Base-by-base conservation (phyloP, 2,888 invertebrate genomes). In the Epistrophe eligans region DNA sequence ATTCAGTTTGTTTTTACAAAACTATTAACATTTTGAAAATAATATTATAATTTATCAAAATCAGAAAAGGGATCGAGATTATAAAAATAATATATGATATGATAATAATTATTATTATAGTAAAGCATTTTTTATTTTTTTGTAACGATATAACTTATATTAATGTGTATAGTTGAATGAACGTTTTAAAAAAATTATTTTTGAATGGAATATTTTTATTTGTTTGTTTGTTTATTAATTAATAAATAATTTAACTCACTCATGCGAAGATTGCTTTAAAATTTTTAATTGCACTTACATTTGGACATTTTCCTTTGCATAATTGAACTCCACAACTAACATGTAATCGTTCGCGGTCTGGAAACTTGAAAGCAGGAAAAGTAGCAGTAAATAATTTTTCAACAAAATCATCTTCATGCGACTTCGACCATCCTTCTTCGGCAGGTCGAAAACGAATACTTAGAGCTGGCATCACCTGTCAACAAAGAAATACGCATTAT, bases 301-400 rank as follows among this genome's bases (percentile, higher is more conserved):
- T 92, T 0, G 95, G 95, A 90, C 97, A 97, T 87, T 93, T 94
- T 67, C 95, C 95, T 91, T 95, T 95, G 90, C 97, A 97, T n/a
- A 97, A 92, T 89, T 96, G 95, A 57, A 97, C 94, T 19, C 95
- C 95, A 92, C 97, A 97, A n/a, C 95, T 95, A 60, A 97, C 93
- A 92, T 97, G 97, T 52, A 97, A 92, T 84, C 96, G 95, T 84
- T 96, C 96, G 88, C 96, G 94, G 90, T 97, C 97, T 5, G 97
- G 97, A 92, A 97, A 97, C 90, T 97, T 97, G 90, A 97, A 97
- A 6, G 97, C 97, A 1, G 96, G 95, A 93, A 97, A 97, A 19
- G 95, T 95, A 0, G 96, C 94, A 8, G 91, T 90, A 88, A 92
- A 93, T 71, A 91, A 90, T 79, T 92, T 92, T 89, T 93, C 93